Percentiles rank a stretch among this genome's conserved stretches.
Conservation (phyloP, 2,888 invertebrate species). For the Argyresthia goedartella region DNA sequence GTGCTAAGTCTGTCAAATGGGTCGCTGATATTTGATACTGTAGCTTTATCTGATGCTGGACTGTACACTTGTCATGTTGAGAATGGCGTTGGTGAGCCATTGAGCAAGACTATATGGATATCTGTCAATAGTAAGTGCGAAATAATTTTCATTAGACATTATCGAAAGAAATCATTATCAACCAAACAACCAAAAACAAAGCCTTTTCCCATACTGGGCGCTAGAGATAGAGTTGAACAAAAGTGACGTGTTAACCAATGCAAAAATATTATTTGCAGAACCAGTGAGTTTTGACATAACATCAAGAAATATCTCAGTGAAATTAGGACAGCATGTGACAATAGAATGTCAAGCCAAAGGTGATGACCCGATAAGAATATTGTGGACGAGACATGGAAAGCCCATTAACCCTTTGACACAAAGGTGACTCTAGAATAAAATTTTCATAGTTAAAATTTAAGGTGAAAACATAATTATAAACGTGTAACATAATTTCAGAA, state of each 20-base stretch:
- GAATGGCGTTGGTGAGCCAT: constrained; percentile 62
- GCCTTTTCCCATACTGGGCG: no score
- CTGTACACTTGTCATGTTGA: constrained; percentile 63
- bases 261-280: constrained; percentile 56
- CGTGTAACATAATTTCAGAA: not conserved
- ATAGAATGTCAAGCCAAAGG: constrained; percentile 86
- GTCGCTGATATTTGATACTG: constrained; percentile 56
- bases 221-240: not conserved
- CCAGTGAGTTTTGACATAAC: constrained; percentile 82
- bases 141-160: not conserved
- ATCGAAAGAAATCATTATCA: not conserved
- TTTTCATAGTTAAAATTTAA: no score
- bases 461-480: not conserved
- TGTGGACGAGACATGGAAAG: constrained; percentile 83
- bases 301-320: constrained; percentile 80
- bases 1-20: constrained; percentile 61
- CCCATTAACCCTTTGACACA: constrained; percentile 74
- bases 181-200: not conserved
- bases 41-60: constrained; percentile 57
- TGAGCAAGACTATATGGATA: constrained; percentile 63
- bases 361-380: constrained; percentile 85
- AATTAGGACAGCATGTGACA: constrained; percentile 80
- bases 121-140: constrained; percentile 59
- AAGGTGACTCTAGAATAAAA: constrained; percentile 27
- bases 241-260: constrained; percentile 4